phyloP scores from a whole-genome alignment of 2,888 invertebrate genomes.

The Drosophila anomelani region DNA sequence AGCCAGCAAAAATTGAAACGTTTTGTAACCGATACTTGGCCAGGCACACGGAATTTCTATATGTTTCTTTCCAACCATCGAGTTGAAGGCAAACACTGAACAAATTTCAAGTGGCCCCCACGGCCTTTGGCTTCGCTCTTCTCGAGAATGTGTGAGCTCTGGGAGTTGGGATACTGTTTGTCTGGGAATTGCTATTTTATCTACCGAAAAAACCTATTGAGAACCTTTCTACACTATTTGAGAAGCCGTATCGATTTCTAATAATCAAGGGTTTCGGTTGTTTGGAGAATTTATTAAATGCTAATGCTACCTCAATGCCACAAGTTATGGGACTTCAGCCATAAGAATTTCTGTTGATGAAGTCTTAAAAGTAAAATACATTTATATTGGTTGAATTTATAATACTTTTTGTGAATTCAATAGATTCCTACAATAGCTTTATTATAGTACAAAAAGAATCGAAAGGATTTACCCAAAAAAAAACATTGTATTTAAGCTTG shows the following conservation, averaged over 20 bases:
- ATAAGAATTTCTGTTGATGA: background rate
- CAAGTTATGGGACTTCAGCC: background rate
- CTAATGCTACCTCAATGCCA: slow-evolving; percentile 1
- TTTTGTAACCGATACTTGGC: slow-evolving; percentile 75
- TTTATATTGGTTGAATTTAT: background rate
- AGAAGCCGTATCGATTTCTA: slow-evolving; percentile 14
- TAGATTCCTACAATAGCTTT: too few relatives aligned
- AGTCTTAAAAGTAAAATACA: background rate
- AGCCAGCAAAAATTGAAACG: slow-evolving; percentile 75
- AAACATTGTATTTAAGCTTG: background rate
- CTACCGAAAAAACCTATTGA: background rate
- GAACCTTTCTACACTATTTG: background rate
- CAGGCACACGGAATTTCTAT: slow-evolving; percentile 32
- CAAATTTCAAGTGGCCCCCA: slow-evolving; percentile 37
- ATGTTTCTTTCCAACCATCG: slow-evolving; percentile 45
- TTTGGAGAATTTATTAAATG: slow-evolving; percentile 4
- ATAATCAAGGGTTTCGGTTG: background rate
- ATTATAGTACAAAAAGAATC: background rate
- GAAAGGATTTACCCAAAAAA: background rate
- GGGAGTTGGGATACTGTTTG: slow-evolving; percentile 2
- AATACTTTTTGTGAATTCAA: background rate
- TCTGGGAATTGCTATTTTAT: slow-evolving; percentile 20
- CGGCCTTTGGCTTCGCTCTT: slow-evolving; percentile 25
- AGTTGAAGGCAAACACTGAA: slow-evolving; percentile 71
- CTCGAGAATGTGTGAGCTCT: slow-evolving; percentile 28